phyloP scores from a whole-genome alignment of 2,113 vertebrate species.

The Ameiurus melas region DNA sequence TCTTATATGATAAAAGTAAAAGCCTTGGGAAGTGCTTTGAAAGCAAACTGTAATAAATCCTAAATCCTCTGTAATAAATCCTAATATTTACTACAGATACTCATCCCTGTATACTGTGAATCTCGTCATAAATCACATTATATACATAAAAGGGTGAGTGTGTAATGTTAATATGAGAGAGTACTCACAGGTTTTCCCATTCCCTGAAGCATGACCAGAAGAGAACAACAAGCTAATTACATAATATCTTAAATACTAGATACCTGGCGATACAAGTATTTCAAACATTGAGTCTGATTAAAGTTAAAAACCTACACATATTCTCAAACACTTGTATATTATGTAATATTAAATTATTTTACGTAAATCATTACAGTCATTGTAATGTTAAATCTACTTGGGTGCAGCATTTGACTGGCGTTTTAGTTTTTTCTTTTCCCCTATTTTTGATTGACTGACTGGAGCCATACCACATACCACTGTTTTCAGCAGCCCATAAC shows the following conservation, averaged over 20 bases:
- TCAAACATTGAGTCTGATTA: not conserved
- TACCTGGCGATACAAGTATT: not conserved
- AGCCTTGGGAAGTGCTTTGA: not conserved
- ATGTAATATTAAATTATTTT: not conserved
- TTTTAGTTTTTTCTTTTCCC: not conserved
- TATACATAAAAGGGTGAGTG: not conserved
- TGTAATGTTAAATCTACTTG: not conserved
- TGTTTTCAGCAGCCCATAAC: not conserved
- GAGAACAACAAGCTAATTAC: slow-evolving; percentile 47
- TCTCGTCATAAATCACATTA: not conserved
- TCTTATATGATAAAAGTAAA: not conserved
- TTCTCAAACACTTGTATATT: not conserved
- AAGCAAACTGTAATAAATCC: not conserved
- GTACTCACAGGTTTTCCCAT: slow-evolving; percentile 96
- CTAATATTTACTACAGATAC: not conserved
- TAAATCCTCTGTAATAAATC: not conserved
- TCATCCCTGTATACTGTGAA: not conserved
- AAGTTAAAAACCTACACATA: not conserved
- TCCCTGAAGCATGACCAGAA: slow-evolving; percentile 80
- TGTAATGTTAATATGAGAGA: slow-evolving; percentile 8
- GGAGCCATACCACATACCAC: not conserved
- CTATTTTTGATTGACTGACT: not conserved
- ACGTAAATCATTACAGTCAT: not conserved
- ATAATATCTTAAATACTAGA: not conserved
- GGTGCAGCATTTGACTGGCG: not conserved